Base-by-base conservation (phyloP, 2,888 invertebrate genomes). In the Papilio protenor region DNA sequence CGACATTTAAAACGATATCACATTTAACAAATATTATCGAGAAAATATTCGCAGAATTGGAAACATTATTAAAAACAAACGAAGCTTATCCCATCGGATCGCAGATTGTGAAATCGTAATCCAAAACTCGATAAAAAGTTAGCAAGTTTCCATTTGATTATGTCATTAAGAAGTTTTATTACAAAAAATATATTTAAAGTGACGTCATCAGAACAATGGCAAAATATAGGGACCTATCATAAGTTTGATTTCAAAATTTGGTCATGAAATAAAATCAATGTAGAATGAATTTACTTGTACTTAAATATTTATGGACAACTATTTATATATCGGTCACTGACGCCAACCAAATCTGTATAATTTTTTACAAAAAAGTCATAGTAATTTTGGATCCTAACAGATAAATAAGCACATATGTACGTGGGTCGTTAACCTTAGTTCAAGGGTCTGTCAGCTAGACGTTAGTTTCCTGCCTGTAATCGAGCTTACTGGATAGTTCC, bases 41-140 rank as follows among this genome's bases (percentile, higher is more conserved):
- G 21, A 21, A 27, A 71, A 71, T 2, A 27, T 1, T 52, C 16
- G 27, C 16, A 10, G 16, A 40, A 40, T 40, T 8, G 40, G 40
- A 27, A 71, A 71, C 14, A 45, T 23, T 23, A 71, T 23, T 23
- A 71, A 49, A 52, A 49, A 71, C 52, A 47, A 71, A 71, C 52
- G 52, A 71, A 27, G 18, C 27, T 23, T 52, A 45, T 73, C 23
- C 21, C 57, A 14, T 14, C 10, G 59, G 47, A 10, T 23, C 45
- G 45, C 11, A 45, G 59, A 73, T 73, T 21, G 47, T 23, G 73
- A 45, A 21, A 73, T 59, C n/a, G n/a, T 57, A 73, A 73, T 73
- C 55, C 45, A 23, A 73, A 73, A 73, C 73, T 73, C 73, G 59
- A 73, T 59, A n/a, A 59, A 57, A 52, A 57, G 59, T 45, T 73